Base-by-base conservation (phyloP, 2,888 invertebrate genomes). In the Apotomis capreana region DNA sequence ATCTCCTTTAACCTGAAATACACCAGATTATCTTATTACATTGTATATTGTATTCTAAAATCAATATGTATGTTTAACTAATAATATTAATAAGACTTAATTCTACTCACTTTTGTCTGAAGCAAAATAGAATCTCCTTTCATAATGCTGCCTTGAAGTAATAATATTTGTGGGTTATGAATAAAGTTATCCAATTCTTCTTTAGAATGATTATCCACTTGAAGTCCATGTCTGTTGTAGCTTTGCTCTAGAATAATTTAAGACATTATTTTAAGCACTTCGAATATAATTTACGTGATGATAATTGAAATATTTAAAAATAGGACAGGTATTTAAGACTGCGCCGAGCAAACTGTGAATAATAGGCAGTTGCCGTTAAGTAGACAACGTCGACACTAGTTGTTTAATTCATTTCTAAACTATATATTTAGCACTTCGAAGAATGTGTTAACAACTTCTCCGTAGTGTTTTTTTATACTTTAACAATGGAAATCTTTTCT, bases 101-200 rank as follows among this genome's bases (percentile, higher is more conserved):
- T 52, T 37, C 36, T 54, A 74, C 75, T 79, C 78, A 89, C 87
- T 81, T 86, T 83, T 63, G 84, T 84, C 63, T 81, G 76, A 59
- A 90, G 79, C 68, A 77, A 68, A 67, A 90, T 74, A 61, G 74
- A 78, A 74, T 83, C 79, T 67, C 85, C 82, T 76, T 83, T 76
- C 15, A 74, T 74, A 40, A 85, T 55, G 73, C 76, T 80, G 54
- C 82, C 81, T 81, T 92, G 92, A 62, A 94, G 78, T 60, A 89
- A 75, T 10, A 90, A 76, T 71, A 80, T 83, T 78, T 91, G 89
- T 67, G 92, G 80, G 76, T 89, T 89, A 74, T 89, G 87, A 65
- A 92, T 84, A 69, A 94, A 94, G 74, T 92, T 89, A 68, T 84
- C 78, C 44, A 93, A 75, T 6, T 82, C 80, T 73, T 88, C 87